Evolutionary conservation across 2,888 invertebrate genomes (phyloP), one percentile per base, ranked within the genome.

Genomic region (Vanessa cardui): DNA sequence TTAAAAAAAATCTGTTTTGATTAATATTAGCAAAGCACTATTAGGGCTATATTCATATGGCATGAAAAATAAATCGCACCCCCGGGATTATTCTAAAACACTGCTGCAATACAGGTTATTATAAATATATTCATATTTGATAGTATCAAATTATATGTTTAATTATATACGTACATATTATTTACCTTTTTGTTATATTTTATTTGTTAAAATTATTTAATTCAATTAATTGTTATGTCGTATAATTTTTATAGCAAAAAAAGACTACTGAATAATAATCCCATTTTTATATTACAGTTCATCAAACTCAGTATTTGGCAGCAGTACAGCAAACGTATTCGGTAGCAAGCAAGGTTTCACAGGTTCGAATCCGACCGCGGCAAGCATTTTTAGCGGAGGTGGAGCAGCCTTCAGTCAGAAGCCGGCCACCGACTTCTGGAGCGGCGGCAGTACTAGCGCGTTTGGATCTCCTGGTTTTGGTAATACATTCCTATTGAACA

Each of bases 321-420:
- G 73, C n/a, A 78, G 76, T 18, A 77, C 74, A 60, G 74, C 83
- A 0, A 88, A 88, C 72, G 85, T 89, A 2, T 93, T 93, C 70
- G 89, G 90, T 8, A 79, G 82, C 6, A 90, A 88, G 65, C 12
- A 89, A 0, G 60, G 87, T 0, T 93, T 93, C 73, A 87, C 88
- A 0, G 91, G 91, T 59, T 46, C 85, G 0, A 88, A 83, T 66
- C 72, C 83, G 0, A 74, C 84, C 0, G 81, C 89, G 0, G 77
- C 88, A 0, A 83, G 82, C 12, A 88, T 90, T 70, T 90, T 91
- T 63, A 88, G 89, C 0, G 83, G 85, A 0, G 83, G 82, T 0
- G 79, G 75, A 0, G 66, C 83, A 0, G 56, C 86, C 0, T 87
- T 88, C 49, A 84, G 80, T 16, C 87, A 85, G 65, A 86, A 86